Percentiles rank a stretch among this genome's conserved stretches.
Conservation (phyloP, 2,888 invertebrate species). For the Alsophila aescularia region DNA sequence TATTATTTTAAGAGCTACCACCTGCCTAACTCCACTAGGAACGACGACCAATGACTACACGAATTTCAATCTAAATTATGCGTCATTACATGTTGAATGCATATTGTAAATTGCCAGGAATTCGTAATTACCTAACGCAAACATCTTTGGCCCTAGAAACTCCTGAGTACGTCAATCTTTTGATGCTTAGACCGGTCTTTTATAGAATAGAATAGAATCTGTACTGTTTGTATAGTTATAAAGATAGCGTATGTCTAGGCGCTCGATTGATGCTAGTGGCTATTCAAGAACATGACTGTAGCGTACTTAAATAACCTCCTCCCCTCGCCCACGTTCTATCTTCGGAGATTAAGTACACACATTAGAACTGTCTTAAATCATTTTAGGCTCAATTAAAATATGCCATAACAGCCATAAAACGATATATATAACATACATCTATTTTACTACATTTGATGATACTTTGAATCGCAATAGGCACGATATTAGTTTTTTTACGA, state of each 20-base stretch:
- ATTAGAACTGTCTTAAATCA: constrained; percentile 12
- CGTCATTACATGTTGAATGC: too few species aligned
- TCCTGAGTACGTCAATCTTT: background rate
- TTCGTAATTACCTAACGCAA: too few species aligned
- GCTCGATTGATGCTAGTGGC: constrained; percentile 6
- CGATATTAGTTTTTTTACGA: background rate
- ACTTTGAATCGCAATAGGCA: background rate
- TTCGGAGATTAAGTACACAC: constrained; percentile 9
- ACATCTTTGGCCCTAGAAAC: background rate
- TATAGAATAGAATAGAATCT: background rate
- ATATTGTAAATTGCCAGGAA: too few species aligned
- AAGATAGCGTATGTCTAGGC: background rate
- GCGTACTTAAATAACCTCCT: constrained; percentile 20
- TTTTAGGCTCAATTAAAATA: background rate
- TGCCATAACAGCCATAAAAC: too few species aligned
- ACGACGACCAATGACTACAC: too few species aligned
- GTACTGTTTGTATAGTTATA: background rate
- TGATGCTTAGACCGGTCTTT: background rate
- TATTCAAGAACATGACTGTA: constrained; percentile 17
- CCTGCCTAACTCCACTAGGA: too few species aligned
- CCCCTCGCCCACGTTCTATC: constrained; percentile 14
- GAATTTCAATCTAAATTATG: too few species aligned
- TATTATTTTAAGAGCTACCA: too few species aligned
- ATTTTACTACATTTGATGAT: background rate
- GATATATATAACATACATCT: too few species aligned